Base-by-base conservation (phyloP, 2,797 vertebrate species). In the Bradypodion pumilum region DNA sequence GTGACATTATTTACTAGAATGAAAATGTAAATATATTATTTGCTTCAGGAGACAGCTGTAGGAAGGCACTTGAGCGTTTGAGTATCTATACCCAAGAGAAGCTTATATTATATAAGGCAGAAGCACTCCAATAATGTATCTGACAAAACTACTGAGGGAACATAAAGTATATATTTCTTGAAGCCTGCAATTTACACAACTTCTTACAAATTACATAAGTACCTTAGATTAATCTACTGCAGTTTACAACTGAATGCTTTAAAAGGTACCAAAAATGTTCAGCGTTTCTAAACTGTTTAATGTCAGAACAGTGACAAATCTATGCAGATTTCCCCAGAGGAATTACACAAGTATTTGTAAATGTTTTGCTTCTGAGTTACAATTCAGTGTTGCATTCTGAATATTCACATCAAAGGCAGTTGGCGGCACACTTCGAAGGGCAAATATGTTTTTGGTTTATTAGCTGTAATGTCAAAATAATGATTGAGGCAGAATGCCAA, bases 271-370 rank as follows among this genome's bases (percentile, higher is more conserved):
- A 27, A 56, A 88, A 88, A 85, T 37, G 59, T 75, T 89, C 75
- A 81, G 25, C 63, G 86, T 91, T 89, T 91, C 77, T 91, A 86
- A 93, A 88, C 46, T 82, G 23, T 85, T 94, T 88, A 89, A 85
- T 21, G 15, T 90, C 82, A 93, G 93, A 93, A 91, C 73, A 82
- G 32, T 88, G 63, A 81, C 77, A 89, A 91, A 90, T 78, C 1
- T 86, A 80, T 88, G 68, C 76, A 88, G 60, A 85, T 87, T 91
- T 90, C n/a, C 42, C 52, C 46, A 52, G 72, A 32, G 19, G 35
- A 93, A 88, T 81, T 83, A 4, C 40, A 76, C 44, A 82, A 89
- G 23, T 63, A 82, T 86, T 77, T 91, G 23, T 84, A 90, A 91
- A 84, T 89, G 44, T 90, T 93, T 91, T 89, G 32, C 25, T 87